Evolutionary conservation across 2,113 vertebrate species (phyloP).

Genomic region (Tretioscincus oriximinensis): DNA sequence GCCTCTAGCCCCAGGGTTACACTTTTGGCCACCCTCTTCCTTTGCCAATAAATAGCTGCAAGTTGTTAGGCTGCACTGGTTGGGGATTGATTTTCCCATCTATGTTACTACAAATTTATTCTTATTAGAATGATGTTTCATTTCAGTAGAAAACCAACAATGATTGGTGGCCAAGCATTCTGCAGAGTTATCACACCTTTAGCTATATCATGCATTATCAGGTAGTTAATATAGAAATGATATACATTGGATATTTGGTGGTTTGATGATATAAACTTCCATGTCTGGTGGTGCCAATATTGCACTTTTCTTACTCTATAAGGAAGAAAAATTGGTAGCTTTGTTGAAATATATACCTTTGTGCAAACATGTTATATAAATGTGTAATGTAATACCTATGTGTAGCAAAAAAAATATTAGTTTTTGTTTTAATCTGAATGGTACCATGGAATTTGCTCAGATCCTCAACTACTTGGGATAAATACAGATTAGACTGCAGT

Average conservation of each 20-base stretch:
- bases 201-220: background rate
- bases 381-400: background rate
- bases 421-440: background rate
- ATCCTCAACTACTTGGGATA: constrained; percentile 14
- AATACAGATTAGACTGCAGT: background rate
- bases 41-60: constrained; percentile 2
- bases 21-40: constrained; percentile 17
- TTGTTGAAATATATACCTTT: constrained; percentile 39
- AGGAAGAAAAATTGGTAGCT: constrained; percentile 15
- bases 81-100: background rate
- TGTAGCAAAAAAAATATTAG: constrained; percentile 26
- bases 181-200: background rate
- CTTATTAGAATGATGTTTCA: constrained; percentile 8
- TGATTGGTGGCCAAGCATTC: background rate
- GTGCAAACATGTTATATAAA: constrained; percentile 8
- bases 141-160: constrained; percentile 1
- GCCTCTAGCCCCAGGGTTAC: background rate
- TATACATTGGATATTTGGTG: background rate
- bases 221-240: background rate
- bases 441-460: background rate
- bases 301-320: background rate
- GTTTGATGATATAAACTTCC: constrained; percentile 20
- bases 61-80: background rate
- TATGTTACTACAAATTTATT: background rate
- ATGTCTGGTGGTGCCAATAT: constrained; percentile 1